These are phyloP conservation scores for Aurelia sp. DNA, from an alignment of 30 jellyfish, hydroid and myxozoan species.

Conservation along the genomic window DNA sequence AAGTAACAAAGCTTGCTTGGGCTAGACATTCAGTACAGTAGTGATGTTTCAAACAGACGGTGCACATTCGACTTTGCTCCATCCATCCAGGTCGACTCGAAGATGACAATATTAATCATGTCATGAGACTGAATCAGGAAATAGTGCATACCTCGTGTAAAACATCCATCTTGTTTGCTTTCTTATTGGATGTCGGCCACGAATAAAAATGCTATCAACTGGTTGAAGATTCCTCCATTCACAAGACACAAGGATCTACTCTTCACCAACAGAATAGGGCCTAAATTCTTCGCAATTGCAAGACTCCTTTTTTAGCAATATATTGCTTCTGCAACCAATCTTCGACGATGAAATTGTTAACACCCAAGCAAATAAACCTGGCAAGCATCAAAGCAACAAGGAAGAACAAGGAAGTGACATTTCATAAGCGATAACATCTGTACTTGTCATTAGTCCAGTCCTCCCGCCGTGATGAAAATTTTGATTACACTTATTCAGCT, in stretches of 20 bases:
- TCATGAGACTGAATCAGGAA: not conserved
- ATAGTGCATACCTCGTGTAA: constrained; percentile 38
- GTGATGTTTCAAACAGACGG: not conserved
- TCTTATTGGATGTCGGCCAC: not conserved
- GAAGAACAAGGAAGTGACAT: too few relatives aligned
- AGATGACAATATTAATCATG: not conserved
- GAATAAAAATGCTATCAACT: too few relatives aligned
- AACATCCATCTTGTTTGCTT: constrained; percentile 36
- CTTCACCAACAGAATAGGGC: not conserved
- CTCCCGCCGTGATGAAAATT: too few relatives aligned
- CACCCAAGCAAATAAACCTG: constrained; percentile 48
- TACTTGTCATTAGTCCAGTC: too few relatives aligned
- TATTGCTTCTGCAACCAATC: not conserved
- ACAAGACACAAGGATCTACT: too few relatives aligned
- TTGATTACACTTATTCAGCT: too few relatives aligned
- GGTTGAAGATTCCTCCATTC: too few relatives aligned
- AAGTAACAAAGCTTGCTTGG: too few relatives aligned
- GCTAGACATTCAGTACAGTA: not conserved
- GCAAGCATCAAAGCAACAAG: constrained; percentile 9
- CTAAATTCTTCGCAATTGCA: not conserved
- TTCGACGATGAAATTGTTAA: constrained; percentile 30
- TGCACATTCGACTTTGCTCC: not conserved
- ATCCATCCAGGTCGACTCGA: not conserved
- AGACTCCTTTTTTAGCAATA: not conserved
- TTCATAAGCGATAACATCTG: too few relatives aligned